These are phyloP conservation scores for Rutilus rutilus DNA, from an alignment of 2,113 vertebrate genomes.

Conservation along the genomic window DNA sequence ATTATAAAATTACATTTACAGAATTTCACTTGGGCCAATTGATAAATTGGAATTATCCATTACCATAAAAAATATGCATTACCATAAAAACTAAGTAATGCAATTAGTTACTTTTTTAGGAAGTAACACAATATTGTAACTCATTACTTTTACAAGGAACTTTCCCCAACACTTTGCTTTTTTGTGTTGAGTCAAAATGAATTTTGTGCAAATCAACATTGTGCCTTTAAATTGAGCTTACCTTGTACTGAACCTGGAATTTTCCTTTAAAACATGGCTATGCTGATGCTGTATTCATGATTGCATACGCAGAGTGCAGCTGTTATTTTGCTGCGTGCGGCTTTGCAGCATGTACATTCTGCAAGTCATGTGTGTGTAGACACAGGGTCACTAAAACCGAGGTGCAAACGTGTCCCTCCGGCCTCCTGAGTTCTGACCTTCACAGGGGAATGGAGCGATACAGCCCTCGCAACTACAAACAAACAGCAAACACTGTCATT, in stretches of 20 bases:
- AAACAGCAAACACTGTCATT: neutral
- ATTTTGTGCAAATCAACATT: too few relatives aligned
- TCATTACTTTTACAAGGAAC: too few relatives aligned
- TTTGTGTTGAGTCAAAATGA: too few relatives aligned
- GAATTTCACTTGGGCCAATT: too few relatives aligned
- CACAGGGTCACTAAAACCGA: slow-evolving; percentile 39
- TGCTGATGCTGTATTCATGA: neutral
- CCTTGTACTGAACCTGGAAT: neutral
- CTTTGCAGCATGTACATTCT: neutral
- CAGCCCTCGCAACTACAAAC: slow-evolving; percentile 24
- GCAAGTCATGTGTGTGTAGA: neutral
- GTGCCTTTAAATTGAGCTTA: neutral
- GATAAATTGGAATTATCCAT: too few relatives aligned
- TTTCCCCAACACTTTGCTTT: too few relatives aligned
- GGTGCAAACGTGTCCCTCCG: slow-evolving; percentile 28
- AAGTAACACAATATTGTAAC: too few relatives aligned
- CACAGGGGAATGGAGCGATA: neutral
- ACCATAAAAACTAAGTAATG: too few relatives aligned
- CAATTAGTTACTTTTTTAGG: too few relatives aligned
- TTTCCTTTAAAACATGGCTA: neutral
- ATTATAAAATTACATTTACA: too few relatives aligned
- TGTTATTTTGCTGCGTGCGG: slow-evolving; percentile 18
- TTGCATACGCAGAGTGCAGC: slow-evolving; percentile 1
- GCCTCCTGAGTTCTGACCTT: slow-evolving; percentile 45
- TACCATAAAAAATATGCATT: too few relatives aligned